Base-by-base conservation (phyloP, 2,113 vertebrate species). In the Epinephelus moara region DNA sequence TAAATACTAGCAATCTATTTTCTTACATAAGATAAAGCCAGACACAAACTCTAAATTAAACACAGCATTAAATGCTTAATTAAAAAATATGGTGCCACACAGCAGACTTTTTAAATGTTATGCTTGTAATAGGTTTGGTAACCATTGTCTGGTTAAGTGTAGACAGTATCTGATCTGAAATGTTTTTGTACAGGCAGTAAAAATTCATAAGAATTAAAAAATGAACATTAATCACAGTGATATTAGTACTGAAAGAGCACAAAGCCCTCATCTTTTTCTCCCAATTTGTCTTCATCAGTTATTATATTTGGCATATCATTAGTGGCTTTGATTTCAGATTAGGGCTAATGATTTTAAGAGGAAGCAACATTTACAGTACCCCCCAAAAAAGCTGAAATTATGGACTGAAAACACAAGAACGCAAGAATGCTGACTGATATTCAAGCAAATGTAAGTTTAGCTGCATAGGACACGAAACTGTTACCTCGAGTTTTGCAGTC, bases 1-100 rank as follows among this genome's bases (percentile, higher is more conserved):
- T 74, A 68, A 80, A 75, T 62, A 57, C 75, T 27, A 74, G 52
- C 6, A 25, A 52, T 72, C 14, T 37, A 27, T 73, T 74, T 66
- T 79, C 0, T 75, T 66, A 49, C 17, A 4, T 19, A 70, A 77
- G 40, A 45, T 50, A 70, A 45, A 84, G 42, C 7, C 70, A 66
- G 23, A 45, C 49, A 47, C 7, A 25, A 13, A 30, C 14, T 40
- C 3, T 45, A 63, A 50, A 49, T 49, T 15, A 49, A 49, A 50
- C 42, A 45, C 8, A 45, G 42, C 8, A 9, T 12, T 11, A 25
- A 71, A 75, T 23, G 23, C 14, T 78, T 15, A 8, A 21, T 70
- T 70, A 11, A 15, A 33, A 42, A 19, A 67, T 60, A 18, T 14
- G 6, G 7, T 59, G 30, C 57, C 50, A 17, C 23, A 6, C 4